phyloP scores from a whole-genome alignment of 1,140 invertebrate species.

The Brachionus calyciflorus region DNA sequence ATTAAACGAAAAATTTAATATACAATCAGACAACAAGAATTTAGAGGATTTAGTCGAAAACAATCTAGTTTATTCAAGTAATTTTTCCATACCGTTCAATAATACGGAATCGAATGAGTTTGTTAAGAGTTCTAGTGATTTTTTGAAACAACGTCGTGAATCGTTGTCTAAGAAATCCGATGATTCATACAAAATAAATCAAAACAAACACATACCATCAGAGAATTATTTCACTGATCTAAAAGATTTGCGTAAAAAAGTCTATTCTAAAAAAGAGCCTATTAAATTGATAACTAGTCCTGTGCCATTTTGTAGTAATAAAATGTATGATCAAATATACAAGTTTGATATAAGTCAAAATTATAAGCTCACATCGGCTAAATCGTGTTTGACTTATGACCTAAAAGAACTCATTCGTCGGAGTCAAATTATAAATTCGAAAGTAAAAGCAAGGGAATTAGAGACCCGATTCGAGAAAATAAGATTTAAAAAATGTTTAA shows the following conservation, averaged over 20 bases:
- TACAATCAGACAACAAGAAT: background rate
- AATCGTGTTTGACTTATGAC: background rate
- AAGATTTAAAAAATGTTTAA: constrained; percentile 13
- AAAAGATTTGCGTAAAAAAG: constrained; percentile 6
- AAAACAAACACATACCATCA: background rate
- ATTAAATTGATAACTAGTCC: background rate
- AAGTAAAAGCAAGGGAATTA: background rate
- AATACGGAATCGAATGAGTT: background rate
- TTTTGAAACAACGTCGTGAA: background rate
- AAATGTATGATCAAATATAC: constrained; percentile 8
- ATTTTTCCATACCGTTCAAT: constrained; percentile 15
- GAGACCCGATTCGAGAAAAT: constrained; percentile 20
- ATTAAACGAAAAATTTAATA: constrained; percentile 5
- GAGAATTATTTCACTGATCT: constrained; percentile 19
- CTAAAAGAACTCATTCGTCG: background rate
- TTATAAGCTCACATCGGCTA: background rate
- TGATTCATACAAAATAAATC: background rate
- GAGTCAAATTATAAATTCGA: background rate
- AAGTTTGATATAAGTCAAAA: constrained; percentile 2
- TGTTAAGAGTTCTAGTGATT: background rate
- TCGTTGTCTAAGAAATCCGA: background rate
- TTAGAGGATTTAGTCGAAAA: constrained; percentile 1
- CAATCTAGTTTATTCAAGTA: background rate
- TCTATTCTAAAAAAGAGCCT: background rate
- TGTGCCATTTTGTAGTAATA: background rate